Evolutionary conservation across 2,113 vertebrate species (phyloP), one percentile per base, ranked within the genome.

Genomic region (Choloepus hoffmanni): DNA sequence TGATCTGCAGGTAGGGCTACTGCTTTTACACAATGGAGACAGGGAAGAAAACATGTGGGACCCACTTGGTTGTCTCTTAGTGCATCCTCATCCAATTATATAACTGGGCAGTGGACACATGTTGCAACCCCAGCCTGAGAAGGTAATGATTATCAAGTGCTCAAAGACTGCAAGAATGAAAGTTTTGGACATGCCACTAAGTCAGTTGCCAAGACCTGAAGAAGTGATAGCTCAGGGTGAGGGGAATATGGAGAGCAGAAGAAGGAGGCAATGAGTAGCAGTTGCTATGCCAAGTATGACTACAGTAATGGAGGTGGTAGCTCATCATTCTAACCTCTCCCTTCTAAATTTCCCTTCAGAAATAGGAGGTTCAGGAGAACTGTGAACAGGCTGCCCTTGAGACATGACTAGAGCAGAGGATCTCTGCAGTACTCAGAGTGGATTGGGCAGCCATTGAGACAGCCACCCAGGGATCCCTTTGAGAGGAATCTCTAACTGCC

Each of bases 221-320:
- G n/a, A 74, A 18, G 5, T 0, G 28, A 33, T 14, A 1, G 36
- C 13, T 92, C 26, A 0, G 1, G 2, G n/a, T 0, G 13, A 7
- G 14, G 5, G 0, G 21, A 13, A 63, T 0, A 30, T 18, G n/a
- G 8, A 1, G 0, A 0, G 14, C 0, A 10, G 26, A 33, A 28
- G 43, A 1, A 15, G 5, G 63, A 65, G 13, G 16, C 4, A 0
- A 0, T 18, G 28, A 63, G n/a, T 5, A 18, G 1, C 14, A 12
- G 33, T 9, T 1, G 26, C 53, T 10, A 4, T 1, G 50, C 68
- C 50, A 36, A 43, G 50, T 12, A 43, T 15, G 5, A 14, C 3
- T 19, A 50, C 18, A 6, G 19, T 7, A 1, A 7, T 10, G 1
- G 63, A 30, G 30, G 10, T 1, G 0, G 3, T 21, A 5, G 53